Evolutionary conservation across 2,113 vertebrate genomes (phyloP), one percentile per base, ranked within the genome.

Genomic region (Xerus inauris): DNA sequence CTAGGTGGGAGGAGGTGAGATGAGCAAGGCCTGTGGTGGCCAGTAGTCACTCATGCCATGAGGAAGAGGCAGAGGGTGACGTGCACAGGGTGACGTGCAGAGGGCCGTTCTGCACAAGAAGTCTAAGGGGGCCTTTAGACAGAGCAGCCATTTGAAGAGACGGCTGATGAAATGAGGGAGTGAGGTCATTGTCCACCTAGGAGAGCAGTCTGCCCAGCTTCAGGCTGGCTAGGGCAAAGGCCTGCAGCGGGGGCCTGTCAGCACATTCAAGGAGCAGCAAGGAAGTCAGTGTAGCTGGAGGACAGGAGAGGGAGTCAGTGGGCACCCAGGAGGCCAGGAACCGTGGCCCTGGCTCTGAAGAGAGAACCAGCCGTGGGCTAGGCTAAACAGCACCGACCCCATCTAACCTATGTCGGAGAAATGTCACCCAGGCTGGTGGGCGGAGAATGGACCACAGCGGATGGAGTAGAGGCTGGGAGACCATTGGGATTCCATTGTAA

Each of bases 11-110:
- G 81, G 59, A 71, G 64, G 51, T n/a, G 16, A 47, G 59, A 57
- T 26, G 22, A 17, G 11, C 6, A 67, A 87, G 79, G 22, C 20
- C 6, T 24, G 12, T 1, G 7, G 9, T 8, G 20, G 16, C 30
- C 1, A 45, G 32, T 7, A 59, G 38, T 14, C 69, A 35, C 0
- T 1, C 0, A 8, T 9, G 30, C 13, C 47, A 22, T 8, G 12
- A 77, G 35, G 35, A 87, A 45, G 28, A 14, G 1, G 26, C 10
- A 30, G 20, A 57, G 5, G 7, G 20, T 4, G 13, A 32, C 1
- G 26, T n/a, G 26, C 10, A 30, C 14, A 57, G 5, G 7, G 20
- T 4, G 13, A 32, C 1, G 14, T 22, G 13, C 5, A 5, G 3
- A 19, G 49, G 17, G 17, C 8, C 7, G 1, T 59, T 79, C 6